Evolutionary conservation across 2,113 vertebrate species (phyloP).

Genomic region (Myotis brandtii): DNA sequence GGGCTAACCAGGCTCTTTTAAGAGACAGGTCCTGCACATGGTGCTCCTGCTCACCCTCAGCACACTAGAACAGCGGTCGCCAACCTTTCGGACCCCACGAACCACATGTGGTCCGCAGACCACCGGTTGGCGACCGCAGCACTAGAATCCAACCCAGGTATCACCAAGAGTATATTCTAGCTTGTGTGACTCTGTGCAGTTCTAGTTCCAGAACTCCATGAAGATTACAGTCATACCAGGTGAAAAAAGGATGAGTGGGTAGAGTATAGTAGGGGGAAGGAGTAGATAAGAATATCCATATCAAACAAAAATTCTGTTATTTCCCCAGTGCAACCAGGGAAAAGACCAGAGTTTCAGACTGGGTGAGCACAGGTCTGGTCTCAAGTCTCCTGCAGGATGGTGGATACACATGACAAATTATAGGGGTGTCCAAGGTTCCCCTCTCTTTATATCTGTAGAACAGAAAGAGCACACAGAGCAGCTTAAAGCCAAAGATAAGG

Average conservation of each 20-base stretch:
- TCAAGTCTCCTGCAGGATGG: constrained; percentile 18
- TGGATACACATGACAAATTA: not conserved
- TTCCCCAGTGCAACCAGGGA: not conserved
- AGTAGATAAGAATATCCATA: not conserved
- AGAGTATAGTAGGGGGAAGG: not conserved
- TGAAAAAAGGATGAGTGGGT: not conserved
- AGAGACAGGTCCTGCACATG: not conserved
- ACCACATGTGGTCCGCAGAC: too few species aligned
- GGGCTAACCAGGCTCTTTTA: not conserved
- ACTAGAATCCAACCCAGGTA: not conserved
- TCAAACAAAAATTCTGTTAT: constrained; percentile 7
- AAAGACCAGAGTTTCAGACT: constrained; percentile 34
- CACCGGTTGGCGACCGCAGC: too few species aligned
- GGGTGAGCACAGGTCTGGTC: not conserved
- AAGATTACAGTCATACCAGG: not conserved
- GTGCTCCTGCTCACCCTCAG: not conserved
- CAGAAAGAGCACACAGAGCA: not conserved
- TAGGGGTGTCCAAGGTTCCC: not conserved
- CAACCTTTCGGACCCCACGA: too few species aligned
- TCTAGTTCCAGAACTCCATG: not conserved
- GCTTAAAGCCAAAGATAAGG: constrained; percentile 41
- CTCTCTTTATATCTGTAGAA: constrained; percentile 26
- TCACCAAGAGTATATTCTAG: not conserved
- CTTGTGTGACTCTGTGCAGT: not conserved
- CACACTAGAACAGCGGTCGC: not conserved